These are phyloP conservation scores for Ovis canadensis DNA, from an alignment of 2,113 vertebrate genomes.

Conservation along the genomic window DNA sequence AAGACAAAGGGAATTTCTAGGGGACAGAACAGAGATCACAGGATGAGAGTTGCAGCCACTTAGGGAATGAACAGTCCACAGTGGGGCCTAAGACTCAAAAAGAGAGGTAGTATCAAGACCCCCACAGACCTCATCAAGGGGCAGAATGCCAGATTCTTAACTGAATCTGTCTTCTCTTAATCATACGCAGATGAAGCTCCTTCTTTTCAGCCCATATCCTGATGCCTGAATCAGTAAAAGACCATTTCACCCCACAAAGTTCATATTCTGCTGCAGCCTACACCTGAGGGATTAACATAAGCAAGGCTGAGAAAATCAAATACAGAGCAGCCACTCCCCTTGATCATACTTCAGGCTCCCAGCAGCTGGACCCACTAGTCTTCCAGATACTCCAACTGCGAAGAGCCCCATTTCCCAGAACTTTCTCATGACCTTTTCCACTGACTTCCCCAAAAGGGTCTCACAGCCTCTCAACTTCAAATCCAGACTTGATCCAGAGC, in stretches of 20 bases:
- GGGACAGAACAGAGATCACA: not conserved
- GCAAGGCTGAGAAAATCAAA: not conserved
- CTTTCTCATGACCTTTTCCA: not conserved
- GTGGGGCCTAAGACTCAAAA: not conserved
- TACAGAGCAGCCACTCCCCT: not conserved
- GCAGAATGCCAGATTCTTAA: not conserved
- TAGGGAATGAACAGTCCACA: not conserved
- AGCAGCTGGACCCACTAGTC: not conserved
- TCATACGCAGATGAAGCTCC: not conserved
- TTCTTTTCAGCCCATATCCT: not conserved
- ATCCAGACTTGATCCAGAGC: not conserved
- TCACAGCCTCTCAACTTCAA: not conserved
- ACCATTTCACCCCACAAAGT: not conserved
- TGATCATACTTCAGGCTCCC: not conserved
- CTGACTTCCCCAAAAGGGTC: not conserved
- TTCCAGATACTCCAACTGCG: not conserved
- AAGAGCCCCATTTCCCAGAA: not conserved
- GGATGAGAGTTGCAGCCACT: not conserved
- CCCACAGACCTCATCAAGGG: not conserved
- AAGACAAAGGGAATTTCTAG: not conserved
- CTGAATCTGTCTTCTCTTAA: not conserved
- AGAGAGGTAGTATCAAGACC: not conserved
- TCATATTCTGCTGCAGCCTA: not conserved
- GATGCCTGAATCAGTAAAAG: not conserved
- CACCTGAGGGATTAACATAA: not conserved